Conservation (phyloP, 2,888 invertebrate species). For the Ctena decussata region DNA sequence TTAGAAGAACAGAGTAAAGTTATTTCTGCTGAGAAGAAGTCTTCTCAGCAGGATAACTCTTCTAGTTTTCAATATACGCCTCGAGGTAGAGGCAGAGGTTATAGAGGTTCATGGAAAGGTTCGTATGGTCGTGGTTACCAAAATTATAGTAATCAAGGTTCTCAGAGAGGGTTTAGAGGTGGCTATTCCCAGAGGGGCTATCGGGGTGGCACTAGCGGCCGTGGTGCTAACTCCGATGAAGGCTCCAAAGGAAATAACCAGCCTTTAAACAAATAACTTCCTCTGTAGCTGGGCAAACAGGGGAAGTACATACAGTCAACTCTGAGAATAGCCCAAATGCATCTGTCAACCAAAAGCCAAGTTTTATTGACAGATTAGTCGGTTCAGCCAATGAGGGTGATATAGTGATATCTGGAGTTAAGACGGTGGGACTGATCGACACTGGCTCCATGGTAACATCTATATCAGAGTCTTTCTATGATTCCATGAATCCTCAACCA, state of each 20-base stretch:
- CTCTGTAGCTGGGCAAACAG: conserved; percentile 1
- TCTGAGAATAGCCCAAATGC: neutral
- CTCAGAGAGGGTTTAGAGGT: neutral
- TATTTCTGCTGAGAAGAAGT: neutral
- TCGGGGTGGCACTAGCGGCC: neutral
- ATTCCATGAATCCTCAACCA: neutral
- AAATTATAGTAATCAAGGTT: neutral
- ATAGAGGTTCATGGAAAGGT: neutral
- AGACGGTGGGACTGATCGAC: neutral
- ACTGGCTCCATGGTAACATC: neutral
- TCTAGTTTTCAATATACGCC: neutral
- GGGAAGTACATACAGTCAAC: neutral
- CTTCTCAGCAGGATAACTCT: neutral
- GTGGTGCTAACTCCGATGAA: neutral
- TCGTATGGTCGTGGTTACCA: neutral
- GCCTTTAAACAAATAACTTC: neutral
- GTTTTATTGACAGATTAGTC: neutral
- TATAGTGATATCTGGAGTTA: neutral
- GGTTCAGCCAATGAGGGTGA: neutral
- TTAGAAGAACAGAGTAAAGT: neutral
- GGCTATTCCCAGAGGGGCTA: neutral
- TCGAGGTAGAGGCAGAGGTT: neutral
- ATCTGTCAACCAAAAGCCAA: neutral
- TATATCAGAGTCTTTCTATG: conserved; percentile 18
- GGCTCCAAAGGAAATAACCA: neutral